Evolutionary conservation across 1,140 invertebrate genomes (phyloP).

Genomic region (Brachystomella parvula): DNA sequence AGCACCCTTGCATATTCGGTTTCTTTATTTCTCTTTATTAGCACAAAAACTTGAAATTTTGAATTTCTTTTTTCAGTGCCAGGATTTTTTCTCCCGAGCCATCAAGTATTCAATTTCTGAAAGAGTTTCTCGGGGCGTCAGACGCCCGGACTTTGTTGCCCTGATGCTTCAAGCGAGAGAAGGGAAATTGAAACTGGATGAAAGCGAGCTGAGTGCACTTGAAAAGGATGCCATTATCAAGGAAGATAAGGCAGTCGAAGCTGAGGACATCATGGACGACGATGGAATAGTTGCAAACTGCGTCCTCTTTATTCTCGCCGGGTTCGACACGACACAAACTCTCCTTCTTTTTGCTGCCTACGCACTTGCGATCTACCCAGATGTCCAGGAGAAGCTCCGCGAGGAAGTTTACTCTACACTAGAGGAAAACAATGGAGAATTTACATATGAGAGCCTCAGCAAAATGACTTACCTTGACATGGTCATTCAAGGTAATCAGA

Average conservation of each 20-base stretch:
- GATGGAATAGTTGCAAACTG: slow-evolving; percentile 28
- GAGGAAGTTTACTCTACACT: slow-evolving; percentile 20
- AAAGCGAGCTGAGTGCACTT: slow-evolving; percentile 7
- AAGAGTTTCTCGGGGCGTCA: slow-evolving; percentile 13
- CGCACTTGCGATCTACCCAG: slow-evolving; percentile 44
- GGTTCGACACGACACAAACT: slow-evolving; percentile 46
- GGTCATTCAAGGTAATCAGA: slow-evolving; percentile 30
- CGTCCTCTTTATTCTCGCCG: slow-evolving; percentile 42
- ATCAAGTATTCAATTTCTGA: slow-evolving; percentile 5
- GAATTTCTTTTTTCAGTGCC: background rate
- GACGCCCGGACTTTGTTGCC: slow-evolving; percentile 42
- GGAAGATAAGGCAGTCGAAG: slow-evolving; percentile 29
- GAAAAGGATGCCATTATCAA: slow-evolving; percentile 22
- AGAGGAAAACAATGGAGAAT: slow-evolving; percentile 21
- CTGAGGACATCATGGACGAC: slow-evolving; percentile 14
- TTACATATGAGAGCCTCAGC: slow-evolving; percentile 33
- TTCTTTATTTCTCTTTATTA: background rate
- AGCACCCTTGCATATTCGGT: background rate
- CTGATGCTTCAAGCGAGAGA: slow-evolving; percentile 43
- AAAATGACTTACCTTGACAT: slow-evolving; percentile 34
- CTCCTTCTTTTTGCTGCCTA: slow-evolving; percentile 42
- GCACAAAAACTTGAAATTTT: background rate
- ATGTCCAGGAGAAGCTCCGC: slow-evolving; percentile 38
- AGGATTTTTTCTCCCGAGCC: slow-evolving; percentile 18
- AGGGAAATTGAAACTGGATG: slow-evolving; percentile 31